These are phyloP conservation scores for Trogon surrucura DNA, from an alignment of 2,113 vertebrate species.

Conservation along the genomic window DNA sequence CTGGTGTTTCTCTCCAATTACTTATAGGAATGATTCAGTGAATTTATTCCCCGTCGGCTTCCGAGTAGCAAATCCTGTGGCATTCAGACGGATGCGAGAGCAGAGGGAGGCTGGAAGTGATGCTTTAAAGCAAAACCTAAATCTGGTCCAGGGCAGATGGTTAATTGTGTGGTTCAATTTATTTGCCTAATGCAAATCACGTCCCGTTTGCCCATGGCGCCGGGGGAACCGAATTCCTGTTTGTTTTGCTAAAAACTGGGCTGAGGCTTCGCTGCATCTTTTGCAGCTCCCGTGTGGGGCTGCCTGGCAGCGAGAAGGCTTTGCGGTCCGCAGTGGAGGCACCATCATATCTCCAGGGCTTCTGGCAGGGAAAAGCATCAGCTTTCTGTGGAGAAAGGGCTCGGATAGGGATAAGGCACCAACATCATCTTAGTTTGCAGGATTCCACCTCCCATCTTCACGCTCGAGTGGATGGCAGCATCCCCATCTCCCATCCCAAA, in stretches of 20 bases:
- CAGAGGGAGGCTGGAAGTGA: neutral
- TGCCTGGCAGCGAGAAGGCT: neutral
- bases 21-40: neutral
- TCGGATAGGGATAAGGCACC: neutral
- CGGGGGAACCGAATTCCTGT: neutral
- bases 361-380: neutral
- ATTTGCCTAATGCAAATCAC: conserved; percentile 56
- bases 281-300: neutral
- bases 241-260: conserved; percentile 7
- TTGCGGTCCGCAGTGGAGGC: neutral
- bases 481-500: neutral
- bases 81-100: neutral
- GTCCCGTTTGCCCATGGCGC: neutral
- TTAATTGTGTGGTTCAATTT: conserved; percentile 22
- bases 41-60: neutral
- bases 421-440: rapidly evolving
- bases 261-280: neutral
- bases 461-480: neutral
- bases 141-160: conserved; percentile 34
- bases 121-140: conserved; percentile 10
- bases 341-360: neutral
- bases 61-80: neutral
- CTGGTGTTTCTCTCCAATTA: neutral
- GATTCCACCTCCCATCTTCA: rapidly evolving
- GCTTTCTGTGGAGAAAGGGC: neutral